Evolutionary conservation across 2,888 invertebrate genomes (phyloP), one percentile per base, ranked within the genome.

Genomic region (Pheosia tremula): DNA sequence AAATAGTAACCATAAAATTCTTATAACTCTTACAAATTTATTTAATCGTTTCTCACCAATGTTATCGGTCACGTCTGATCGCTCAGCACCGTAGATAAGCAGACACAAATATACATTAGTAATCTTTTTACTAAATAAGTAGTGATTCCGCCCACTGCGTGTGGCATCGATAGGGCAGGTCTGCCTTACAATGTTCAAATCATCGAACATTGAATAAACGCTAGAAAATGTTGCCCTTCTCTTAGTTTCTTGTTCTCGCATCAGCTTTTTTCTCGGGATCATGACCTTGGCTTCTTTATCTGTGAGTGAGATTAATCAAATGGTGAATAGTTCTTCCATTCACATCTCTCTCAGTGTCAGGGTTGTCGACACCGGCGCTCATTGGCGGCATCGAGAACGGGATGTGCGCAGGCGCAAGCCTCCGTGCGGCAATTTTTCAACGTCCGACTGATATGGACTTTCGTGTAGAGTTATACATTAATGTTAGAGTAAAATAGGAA

Each of bases 11-110:
- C 43, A 8, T 43, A 43, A 24, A 9, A 4, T 8, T 41, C 9
- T 43, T 9, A 43, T 43, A 43, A 43, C 9, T 8, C 43, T 8
- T 43, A 43, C 9, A 43, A 24, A 43, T 9, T 0, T 43, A 43
- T 9, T 41, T 2, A 2, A 5, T 41, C 41, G 41, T 41, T 43
- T 43, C 43, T 43, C 43, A 9, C 43, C 10, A 9, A 43, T 49
- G 13, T 49, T 49, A 49, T 49, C 49, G 49, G 49, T 49, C 49
- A 49, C 49, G 49, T 49, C n/a, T 49, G n/a, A 49, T 49, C 49
- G n/a, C 49, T 24, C 24, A 24, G n/a, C 4, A 4, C n/a, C 3
- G n/a, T 13, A 49, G n/a, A 49, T 13, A 53, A 36, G 37, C 53
- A 10, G 36, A 24, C 53, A 37, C 11, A 53, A 10, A 53, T 24